A percentile compares a stretch with the other conserved stretches of the same genome.
Evolutionary conservation across 1,140 invertebrate genomes (phyloP).

Genomic region (Steinernema khuongi): DNA sequence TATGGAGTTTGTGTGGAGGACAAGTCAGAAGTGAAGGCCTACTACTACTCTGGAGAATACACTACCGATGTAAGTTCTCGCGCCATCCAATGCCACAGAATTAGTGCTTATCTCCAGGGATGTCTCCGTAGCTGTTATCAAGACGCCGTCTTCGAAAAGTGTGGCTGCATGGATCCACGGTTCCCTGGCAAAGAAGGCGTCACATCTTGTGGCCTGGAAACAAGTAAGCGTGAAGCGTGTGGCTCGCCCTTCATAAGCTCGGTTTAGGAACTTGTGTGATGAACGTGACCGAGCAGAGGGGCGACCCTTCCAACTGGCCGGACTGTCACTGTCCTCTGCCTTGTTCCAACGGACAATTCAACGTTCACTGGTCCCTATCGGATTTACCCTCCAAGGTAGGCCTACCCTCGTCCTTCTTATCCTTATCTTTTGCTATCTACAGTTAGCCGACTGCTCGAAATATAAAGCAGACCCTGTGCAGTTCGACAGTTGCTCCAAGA

Average conservation of each 20-base stretch:
- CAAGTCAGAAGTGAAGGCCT: constrained; percentile 28
- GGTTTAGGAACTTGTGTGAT: constrained; percentile 29
- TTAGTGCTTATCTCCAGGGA: background rate
- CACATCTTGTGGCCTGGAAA: constrained; percentile 13
- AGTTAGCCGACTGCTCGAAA: background rate
- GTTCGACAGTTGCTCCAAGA: background rate
- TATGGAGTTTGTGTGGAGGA: constrained; percentile 36
- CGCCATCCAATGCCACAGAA: background rate
- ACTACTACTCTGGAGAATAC: constrained; percentile 36
- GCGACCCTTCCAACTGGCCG: constrained; percentile 31
- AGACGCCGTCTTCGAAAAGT: constrained; percentile 23
- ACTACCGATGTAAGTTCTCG: constrained; percentile 25
- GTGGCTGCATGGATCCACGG: constrained; percentile 35
- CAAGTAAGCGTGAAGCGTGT: constrained; percentile 22
- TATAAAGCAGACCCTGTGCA: background rate
- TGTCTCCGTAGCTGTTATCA: constrained; percentile 34
- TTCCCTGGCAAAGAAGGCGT: constrained; percentile 22
- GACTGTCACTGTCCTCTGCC: constrained; percentile 28
- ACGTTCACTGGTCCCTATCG: constrained; percentile 19
- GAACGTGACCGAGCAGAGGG: constrained; percentile 14
- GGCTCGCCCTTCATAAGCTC: too few relatives aligned
- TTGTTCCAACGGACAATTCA: constrained; percentile 27
- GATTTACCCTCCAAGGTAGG: background rate
- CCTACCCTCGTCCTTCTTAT: background rate
- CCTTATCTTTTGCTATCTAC: background rate